Percentiles rank a stretch among this genome's conserved stretches.
These are phyloP conservation scores for Peromyscus eremicus DNA, from an alignment of 2,797 vertebrate genomes.

Conservation along the genomic window DNA sequence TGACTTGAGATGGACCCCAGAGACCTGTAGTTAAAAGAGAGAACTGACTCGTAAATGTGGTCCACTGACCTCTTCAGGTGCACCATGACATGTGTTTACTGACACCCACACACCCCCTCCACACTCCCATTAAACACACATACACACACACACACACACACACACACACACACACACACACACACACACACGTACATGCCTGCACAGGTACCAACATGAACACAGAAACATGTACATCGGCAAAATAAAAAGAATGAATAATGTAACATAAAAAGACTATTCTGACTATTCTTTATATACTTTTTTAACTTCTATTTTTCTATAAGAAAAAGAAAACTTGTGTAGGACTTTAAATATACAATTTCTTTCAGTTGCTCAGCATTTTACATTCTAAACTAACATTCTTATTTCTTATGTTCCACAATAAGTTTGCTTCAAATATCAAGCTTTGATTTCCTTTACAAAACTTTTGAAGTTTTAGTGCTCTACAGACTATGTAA, in stretches of 20 bases:
- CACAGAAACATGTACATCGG: not conserved
- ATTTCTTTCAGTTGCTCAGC: not conserved
- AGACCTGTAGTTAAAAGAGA: not conserved
- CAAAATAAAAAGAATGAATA: not conserved
- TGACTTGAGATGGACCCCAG: not conserved
- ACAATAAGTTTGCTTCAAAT: not conserved
- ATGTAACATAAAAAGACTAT: not conserved
- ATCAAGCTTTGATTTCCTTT: not conserved
- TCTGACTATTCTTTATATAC: not conserved
- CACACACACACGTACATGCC: not conserved
- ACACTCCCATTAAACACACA: too few relatives aligned
- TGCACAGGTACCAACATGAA: not conserved
- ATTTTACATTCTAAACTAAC: not conserved
- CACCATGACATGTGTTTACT: not conserved
- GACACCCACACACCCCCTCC: not conserved
- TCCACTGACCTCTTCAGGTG: not conserved
- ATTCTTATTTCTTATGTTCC: not conserved
- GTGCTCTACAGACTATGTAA: not conserved
- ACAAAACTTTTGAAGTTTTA: not conserved
- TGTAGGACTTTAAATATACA: not conserved
- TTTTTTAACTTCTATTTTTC: not conserved
- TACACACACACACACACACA: not conserved
- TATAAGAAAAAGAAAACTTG: not conserved
- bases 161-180: not conserved
- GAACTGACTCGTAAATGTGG: too few relatives aligned